Base-by-base conservation (phyloP, 2,888 invertebrate genomes). In the Lithophane ornitopus region DNA sequence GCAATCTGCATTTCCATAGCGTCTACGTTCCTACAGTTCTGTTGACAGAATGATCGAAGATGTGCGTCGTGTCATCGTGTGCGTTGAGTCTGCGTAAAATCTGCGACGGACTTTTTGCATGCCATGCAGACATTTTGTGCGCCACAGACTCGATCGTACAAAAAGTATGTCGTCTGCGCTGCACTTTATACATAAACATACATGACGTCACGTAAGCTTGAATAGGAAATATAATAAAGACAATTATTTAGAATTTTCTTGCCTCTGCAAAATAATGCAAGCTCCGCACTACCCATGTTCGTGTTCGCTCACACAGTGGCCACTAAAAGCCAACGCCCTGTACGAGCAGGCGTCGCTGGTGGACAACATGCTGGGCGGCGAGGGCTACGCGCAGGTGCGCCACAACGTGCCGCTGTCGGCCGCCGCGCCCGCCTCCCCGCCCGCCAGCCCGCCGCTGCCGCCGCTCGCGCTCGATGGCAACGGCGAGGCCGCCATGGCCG, bases 401-500 rank as follows among this genome's bases (percentile, higher is more conserved):
- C 95, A 94, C 92, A 95, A 94, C 89, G 94, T 95, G 74, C 88
- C 94, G 8, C 90, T 94, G 69, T 93, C 92, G 85, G 83, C 92
- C 4, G 93, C 93, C 85, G 81, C 86, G 7, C 84, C 86, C 3
- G 78, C 54, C 28, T 79, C 89, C 0, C 87, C 93, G 1, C 80
- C 91, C 14, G 70, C 72, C 7, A 92, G 94, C 6, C 94, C 94
- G 8, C 93, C 93, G 0, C 88, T 93, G 22, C 91, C 93, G 0
- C 87, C 93, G 0, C 88, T 93, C 3, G 90, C 91, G 0, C 97
- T 97, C 62, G 98, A 98, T 90, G 98, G 98, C 59, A 98, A 98
- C 91, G 98, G 98, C 88, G 99, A 99, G 91, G 98, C 98, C 4
- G 98, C 98, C 9, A 98, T 99, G 98, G 98, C 98, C 1, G 98